Conservation (phyloP, 2,888 invertebrate genomes). For the Pyralis farinalis region DNA sequence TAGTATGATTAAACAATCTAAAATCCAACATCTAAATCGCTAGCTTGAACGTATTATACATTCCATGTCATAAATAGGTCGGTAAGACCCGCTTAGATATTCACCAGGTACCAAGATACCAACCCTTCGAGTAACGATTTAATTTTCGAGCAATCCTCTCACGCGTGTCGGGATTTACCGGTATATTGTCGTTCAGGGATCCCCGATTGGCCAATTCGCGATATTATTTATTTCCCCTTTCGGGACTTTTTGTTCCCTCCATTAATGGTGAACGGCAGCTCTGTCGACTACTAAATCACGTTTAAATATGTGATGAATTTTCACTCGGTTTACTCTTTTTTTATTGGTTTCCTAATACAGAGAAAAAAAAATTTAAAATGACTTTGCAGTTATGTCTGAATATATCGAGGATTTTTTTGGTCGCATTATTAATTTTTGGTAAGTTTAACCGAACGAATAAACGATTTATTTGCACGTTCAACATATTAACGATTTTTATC, state of each 20-base stretch:
- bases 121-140: slow-evolving; percentile 18
- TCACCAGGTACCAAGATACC: background rate
- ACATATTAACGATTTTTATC: no score
- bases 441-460: no score
- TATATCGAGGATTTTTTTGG: no score
- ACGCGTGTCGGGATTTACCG: slow-evolving; percentile 11
- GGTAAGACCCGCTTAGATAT: background rate
- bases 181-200: slow-evolving; percentile 17
- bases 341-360: background rate
- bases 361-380: no score
- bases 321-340: background rate
- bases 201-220: slow-evolving; percentile 11
- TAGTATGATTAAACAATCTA: no score
- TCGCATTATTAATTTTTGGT: no score
- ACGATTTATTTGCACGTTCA: no score
- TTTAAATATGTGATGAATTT: background rate
- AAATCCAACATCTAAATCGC: no score
- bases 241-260: slow-evolving; percentile 3
- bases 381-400: no score
- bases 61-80: background rate
- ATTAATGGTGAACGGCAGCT: slow-evolving; percentile 1
- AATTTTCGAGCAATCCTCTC: slow-evolving; percentile 25
- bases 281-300: slow-evolving; percentile 1
- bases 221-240: slow-evolving; percentile 15
- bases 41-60: no score